phyloP scores from a whole-genome alignment of 2,113 vertebrate genomes.

The Rhinoptilus africanus region DNA sequence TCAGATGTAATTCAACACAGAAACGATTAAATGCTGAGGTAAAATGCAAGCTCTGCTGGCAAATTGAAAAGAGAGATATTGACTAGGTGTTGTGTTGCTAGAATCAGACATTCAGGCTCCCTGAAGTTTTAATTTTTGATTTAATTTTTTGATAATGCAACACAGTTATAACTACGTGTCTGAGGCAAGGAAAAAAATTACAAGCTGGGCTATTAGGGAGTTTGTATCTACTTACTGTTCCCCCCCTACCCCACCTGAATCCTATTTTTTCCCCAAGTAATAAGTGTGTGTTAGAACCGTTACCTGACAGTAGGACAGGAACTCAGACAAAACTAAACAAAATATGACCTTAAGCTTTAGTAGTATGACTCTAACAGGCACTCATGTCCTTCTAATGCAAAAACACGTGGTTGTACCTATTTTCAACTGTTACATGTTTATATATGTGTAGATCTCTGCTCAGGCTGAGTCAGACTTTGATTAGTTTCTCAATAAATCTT shows the following conservation, averaged over 20 bases:
- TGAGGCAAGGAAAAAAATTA: constrained; percentile 44
- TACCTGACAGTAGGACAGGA: constrained; percentile 7
- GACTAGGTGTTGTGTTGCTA: constrained; percentile 64
- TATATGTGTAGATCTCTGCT: background rate
- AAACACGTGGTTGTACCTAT: background rate
- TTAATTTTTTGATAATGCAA: constrained; percentile 76
- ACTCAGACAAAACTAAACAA: constrained; percentile 34
- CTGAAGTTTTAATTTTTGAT: constrained; percentile 77
- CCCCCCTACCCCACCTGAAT: background rate
- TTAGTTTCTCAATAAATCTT: background rate
- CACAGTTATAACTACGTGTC: constrained; percentile 50
- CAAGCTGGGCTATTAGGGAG: constrained; percentile 33
- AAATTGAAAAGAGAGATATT: constrained; percentile 53
- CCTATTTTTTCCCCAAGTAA: background rate
- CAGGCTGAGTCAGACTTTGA: background rate
- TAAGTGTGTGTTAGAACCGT: background rate
- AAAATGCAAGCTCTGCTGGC: constrained; percentile 25
- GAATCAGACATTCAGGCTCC: constrained; percentile 74
- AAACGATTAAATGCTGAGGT: constrained; percentile 9
- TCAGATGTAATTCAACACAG: constrained; percentile 9
- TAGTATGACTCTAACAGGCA: background rate
- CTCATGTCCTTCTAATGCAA: background rate
- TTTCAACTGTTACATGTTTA: background rate
- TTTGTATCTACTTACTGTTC: background rate
- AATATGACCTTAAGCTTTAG: background rate